Conservation (phyloP, 2,797 vertebrate species). For the Rhinella marina region DNA sequence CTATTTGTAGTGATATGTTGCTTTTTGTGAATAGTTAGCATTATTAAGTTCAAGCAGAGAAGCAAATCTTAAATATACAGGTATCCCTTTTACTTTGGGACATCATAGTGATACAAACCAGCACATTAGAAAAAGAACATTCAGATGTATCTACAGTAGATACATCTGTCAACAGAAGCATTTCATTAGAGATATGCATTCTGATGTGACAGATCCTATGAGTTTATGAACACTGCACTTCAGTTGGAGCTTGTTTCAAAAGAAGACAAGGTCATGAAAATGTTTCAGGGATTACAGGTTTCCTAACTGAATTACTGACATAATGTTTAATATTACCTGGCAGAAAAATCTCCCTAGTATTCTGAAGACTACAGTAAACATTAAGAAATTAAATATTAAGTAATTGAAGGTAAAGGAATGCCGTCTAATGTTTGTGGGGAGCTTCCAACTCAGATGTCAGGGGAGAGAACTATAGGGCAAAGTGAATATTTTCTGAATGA, state of each 20-base stretch:
- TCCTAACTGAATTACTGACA: neutral
- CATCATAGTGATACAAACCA: neutral
- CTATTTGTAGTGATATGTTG: neutral
- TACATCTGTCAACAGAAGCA: neutral
- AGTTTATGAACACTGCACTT: neutral
- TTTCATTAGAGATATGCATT: neutral
- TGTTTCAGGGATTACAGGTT: neutral
- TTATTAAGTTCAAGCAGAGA: neutral
- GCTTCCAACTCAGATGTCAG: too few relatives aligned
- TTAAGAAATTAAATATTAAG: neutral
- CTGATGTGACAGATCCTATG: neutral
- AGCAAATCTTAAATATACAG: neutral
- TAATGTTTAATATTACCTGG: neutral
- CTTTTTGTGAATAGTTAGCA: neutral
- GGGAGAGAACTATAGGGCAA: too few relatives aligned
- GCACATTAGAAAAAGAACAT: neutral
- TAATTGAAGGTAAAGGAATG: neutral
- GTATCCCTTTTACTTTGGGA: neutral
- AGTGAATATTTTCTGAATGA: too few relatives aligned
- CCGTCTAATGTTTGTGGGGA: too few relatives aligned
- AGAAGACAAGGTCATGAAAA: neutral
- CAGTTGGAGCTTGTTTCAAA: neutral
- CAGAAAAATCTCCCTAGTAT: neutral
- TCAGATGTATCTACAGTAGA: neutral
- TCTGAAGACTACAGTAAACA: neutral